Evolutionary conservation across 1,140 invertebrate genomes (phyloP).

Genomic region (Rhagoletis zephyria): DNA sequence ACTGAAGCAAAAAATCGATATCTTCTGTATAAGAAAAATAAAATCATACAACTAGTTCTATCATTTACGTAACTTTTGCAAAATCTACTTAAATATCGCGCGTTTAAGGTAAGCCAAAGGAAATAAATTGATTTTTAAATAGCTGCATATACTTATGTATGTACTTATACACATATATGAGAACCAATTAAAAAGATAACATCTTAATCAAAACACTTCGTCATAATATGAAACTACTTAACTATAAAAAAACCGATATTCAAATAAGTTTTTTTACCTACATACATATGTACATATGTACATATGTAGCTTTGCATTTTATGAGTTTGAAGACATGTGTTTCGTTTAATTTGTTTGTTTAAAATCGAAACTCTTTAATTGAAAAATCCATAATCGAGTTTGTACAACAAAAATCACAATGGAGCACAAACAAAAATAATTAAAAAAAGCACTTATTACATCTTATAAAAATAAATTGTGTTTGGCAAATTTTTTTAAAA

Average conservation of each 20-base stretch:
- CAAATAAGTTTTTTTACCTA: no score
- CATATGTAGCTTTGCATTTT: not conserved
- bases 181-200: constrained; percentile 7
- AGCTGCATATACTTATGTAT: no score
- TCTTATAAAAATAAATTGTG: not conserved
- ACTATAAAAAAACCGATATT: not conserved
- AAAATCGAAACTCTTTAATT: not conserved
- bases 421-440: no score
- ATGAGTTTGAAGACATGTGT: no score
- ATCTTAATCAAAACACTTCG: not conserved
- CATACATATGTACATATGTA: no score
- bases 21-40: no score
- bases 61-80: not conserved
- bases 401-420: not conserved
- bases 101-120: not conserved
- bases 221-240: no score
- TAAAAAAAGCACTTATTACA: not conserved
- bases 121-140: not conserved
- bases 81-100: not conserved
- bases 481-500: constrained; percentile 9
- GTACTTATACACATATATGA: not conserved
- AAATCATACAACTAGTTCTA: not conserved
- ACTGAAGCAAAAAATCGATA: not conserved
- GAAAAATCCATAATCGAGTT: not conserved
- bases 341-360: no score